A percentile compares a stretch with the other conserved stretches of the same genome.
Conservation (phyloP, 2,888 invertebrate genomes). For the Uloborus plumipes region DNA sequence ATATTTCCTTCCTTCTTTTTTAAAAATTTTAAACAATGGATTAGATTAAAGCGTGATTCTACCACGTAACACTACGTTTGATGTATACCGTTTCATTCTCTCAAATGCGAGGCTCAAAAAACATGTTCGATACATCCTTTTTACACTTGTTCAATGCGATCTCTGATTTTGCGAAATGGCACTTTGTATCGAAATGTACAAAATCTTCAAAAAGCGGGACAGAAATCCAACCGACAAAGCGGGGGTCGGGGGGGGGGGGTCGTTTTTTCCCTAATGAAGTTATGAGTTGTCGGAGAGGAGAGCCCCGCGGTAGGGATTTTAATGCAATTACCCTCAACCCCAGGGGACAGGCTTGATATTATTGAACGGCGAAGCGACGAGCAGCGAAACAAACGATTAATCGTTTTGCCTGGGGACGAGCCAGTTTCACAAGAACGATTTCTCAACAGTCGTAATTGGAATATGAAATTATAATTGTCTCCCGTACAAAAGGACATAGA, state of each 20-base stretch:
- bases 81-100: too few relatives aligned
- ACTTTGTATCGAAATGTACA: too few relatives aligned
- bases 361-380: conserved; percentile 20
- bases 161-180: too few relatives aligned
- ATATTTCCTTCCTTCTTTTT: too few relatives aligned
- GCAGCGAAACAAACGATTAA: conserved; percentile 39
- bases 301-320: conserved; percentile 36
- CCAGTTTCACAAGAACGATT: neutral
- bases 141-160: too few relatives aligned
- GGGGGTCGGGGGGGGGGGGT: neutral
- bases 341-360: conserved; percentile 29
- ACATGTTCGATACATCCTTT: too few relatives aligned
- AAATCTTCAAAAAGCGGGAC: neutral
- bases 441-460: conserved; percentile 35
- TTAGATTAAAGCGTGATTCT: too few relatives aligned
- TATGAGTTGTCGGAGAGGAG: conserved; percentile 12
- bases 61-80: too few relatives aligned
- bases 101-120: too few relatives aligned
- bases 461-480: conserved; percentile 23
- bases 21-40: too few relatives aligned
- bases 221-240: neutral
- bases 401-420: conserved; percentile 19
- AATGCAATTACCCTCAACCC: conserved; percentile 42
- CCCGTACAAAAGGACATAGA: too few relatives aligned
- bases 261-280: conserved; percentile 28